Base-by-base conservation (phyloP, 2,888 invertebrate genomes). In the Frankliniella fusca region DNA sequence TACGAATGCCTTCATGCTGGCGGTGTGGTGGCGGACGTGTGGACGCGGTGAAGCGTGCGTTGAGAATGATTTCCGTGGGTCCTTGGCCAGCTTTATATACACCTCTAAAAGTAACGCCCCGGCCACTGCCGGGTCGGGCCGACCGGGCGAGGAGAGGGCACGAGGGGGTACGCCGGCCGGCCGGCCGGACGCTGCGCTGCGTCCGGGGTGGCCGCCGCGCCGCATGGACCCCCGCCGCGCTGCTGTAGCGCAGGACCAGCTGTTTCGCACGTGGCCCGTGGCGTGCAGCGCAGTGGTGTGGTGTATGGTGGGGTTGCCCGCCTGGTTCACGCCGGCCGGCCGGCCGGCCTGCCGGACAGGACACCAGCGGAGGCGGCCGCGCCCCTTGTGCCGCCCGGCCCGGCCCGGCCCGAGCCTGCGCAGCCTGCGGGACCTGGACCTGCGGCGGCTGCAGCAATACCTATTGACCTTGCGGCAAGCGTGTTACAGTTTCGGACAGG, bases 401-500 rank as follows among this genome's bases (percentile, higher is more conserved):
- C n/a, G n/a, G n/a, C n/a, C n/a, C n/a, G n/a, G n/a, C n/a, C n/a
- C n/a, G n/a, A n/a, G n/a, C n/a, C n/a, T n/a, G n/a, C n/a, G 18
- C 54, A 54, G 15, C 15, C 54, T 54, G 54, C 38, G 38, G 38
- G 38, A 38, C 38, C 3, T 2, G 38, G 38, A 38, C 38, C 38
- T 38, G 38, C 38, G 54, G 10, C 50, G 50, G n/a, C n/a, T n/a
- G 70, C 27, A 27, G 70, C 70, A 76, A 76, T 27, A 27, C 23
- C 61, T 61, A 27, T 23, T 27, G 70, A 76, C 70, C 70, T 76
- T 76, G 70, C 23, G 23, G 54, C 54, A 15, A 20, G 54, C 27
- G 27, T 76, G 70, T 76, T 76, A 76, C 70, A 76, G 70, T 76
- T 76, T 76, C 27, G 27, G 70, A 76, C 70, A 76, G 27, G 70